Evolutionary conservation across 2,888 invertebrate genomes (phyloP), one percentile per base, ranked within the genome.

Genomic region (Coronaproctus castanopsis): DNA sequence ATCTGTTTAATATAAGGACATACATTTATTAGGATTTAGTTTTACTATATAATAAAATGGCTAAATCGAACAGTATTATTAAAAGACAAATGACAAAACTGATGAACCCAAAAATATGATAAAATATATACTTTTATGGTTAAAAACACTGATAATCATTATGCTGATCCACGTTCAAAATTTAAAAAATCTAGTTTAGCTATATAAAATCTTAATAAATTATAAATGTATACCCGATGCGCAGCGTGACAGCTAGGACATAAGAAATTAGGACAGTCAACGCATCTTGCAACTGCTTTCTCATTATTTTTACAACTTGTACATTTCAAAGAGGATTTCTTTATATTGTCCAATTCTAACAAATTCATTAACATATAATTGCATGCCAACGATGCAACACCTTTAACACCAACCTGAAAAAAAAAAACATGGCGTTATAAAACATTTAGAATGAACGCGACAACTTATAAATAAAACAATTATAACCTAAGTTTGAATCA

Each of bases 241-340:
- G 95, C 95, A 51, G 89, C 87, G 68, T 91, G 90, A 75, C 95
- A 96, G 70, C 90, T 88, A 63, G 85, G 82, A 74, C 95, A 95
- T 56, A 96, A 77, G 71, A 92, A 87, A 73, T 90, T 90, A 69
- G 90, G 88, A 74, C 95, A 96, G 71, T 95, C 92, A 67, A 86
- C 86, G 75, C 95, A 96, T 62, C 91, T 81, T 14, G 93, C 92
- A 57, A 92, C 86, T 19, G 93, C 93, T 67, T 85, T 83, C 74
- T 93, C 92, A 75, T 90, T 90, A 67, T 91, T 87, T 71, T 92
- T 95, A 77, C 95, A 96, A 64, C 92, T 91, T 59, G 92, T 91
- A 75, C 95, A 95, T 1, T 77, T 69, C 50, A 80, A 75, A 64
- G 85, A 83, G 68, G 76, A 75, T 67, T 78, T 78, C 68, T 85